A percentile compares a stretch with the other conserved stretches of the same genome.
phyloP scores from a whole-genome alignment of 2,888 invertebrate genomes.

The Taphrorychus bicolor region DNA sequence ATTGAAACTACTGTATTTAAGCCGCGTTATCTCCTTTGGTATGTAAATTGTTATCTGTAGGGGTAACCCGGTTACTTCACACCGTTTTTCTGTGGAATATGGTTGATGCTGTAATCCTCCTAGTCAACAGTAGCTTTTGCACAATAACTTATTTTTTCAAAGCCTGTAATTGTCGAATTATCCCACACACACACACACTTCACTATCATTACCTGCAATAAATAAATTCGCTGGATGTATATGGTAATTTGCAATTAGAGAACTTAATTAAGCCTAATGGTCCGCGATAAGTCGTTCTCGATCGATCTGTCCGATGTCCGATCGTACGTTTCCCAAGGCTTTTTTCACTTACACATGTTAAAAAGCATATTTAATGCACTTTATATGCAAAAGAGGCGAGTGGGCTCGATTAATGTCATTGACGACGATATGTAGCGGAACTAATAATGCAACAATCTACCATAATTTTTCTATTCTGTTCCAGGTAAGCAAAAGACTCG shows the following conservation, averaged over 20 bases:
- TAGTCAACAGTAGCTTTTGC: neutral
- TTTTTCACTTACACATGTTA: neutral
- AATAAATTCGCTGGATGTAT: slow-evolving; percentile 3
- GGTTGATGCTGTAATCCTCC: neutral
- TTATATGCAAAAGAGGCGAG: slow-evolving; percentile 1
- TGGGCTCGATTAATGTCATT: neutral
- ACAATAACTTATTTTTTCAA: neutral
- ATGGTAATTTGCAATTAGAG: slow-evolving; percentile 6
- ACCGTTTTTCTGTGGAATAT: no score
- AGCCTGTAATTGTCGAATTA: slow-evolving; percentile 2
- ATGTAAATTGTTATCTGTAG: no score
- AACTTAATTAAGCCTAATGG: slow-evolving; percentile 7
- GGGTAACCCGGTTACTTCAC: no score
- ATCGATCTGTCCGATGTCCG: neutral
- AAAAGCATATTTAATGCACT: slow-evolving; percentile 2
- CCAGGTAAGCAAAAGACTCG: neutral
- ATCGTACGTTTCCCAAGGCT: neutral
- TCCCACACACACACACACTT: slow-evolving; percentile 1
- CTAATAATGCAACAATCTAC: neutral
- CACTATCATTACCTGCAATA: slow-evolving; percentile 3
- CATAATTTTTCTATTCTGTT: neutral
- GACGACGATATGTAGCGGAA: neutral
- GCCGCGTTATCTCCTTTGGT: no score
- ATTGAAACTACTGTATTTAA: no score
- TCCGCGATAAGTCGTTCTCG: neutral